phyloP scores from a whole-genome alignment of 2,113 vertebrate genomes.

The Numida meleagris region DNA sequence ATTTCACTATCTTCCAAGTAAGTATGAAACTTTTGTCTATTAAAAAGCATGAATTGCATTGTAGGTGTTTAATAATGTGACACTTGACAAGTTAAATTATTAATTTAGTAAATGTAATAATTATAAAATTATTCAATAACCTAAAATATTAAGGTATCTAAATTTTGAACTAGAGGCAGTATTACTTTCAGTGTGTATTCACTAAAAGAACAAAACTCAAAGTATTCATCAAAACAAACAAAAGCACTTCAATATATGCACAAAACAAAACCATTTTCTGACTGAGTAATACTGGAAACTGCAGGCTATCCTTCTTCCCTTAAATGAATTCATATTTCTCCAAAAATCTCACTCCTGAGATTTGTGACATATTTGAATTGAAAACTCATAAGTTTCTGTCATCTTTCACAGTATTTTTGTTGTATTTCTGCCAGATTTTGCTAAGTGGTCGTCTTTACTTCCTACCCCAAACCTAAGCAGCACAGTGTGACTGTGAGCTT shows the following conservation, averaged over 20 bases:
- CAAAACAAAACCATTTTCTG: background rate
- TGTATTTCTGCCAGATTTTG: slow-evolving; percentile 46
- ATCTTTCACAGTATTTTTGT: slow-evolving; percentile 38
- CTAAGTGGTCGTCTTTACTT: background rate
- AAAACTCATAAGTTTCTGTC: slow-evolving; percentile 56
- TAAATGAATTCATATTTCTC: slow-evolving; percentile 1
- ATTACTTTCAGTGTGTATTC: background rate
- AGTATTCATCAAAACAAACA: background rate
- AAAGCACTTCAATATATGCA: background rate
- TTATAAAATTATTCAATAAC: background rate
- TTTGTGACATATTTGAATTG: slow-evolving; percentile 17
- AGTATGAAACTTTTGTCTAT: background rate
- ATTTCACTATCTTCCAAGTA: background rate
- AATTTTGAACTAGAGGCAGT: background rate
- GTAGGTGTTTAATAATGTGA: background rate
- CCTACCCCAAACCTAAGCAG: slow-evolving; percentile 20
- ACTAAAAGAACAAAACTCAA: background rate
- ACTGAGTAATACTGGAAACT: background rate
- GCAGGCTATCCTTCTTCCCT: background rate
- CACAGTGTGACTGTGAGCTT: slow-evolving; percentile 55
- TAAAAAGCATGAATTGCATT: background rate
- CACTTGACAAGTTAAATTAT: background rate
- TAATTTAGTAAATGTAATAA: background rate
- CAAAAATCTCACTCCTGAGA: background rate
- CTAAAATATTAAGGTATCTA: background rate